Evolutionary conservation across 2,888 invertebrate species (phyloP), one percentile per base, ranked within the genome.

Genomic region (Callyntrura sp.): DNA sequence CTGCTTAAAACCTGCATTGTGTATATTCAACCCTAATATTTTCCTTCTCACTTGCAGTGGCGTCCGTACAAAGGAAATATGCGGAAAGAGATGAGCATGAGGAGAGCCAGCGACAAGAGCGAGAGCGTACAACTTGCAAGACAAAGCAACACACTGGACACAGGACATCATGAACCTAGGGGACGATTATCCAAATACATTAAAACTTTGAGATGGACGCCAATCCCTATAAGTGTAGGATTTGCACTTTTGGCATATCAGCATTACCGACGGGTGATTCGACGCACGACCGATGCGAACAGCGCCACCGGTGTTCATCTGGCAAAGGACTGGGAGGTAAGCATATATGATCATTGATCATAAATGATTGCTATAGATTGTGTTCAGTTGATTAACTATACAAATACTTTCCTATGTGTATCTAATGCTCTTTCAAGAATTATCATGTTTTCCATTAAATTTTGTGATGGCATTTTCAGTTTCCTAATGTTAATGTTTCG

Each of bases 251-350:
- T 94, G 17, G 93, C 93, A 3, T 92, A 93, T 79, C 92, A 93
- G 23, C 93, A 93, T 60, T 94, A 93, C 90, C 83, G 92, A 78
- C 88, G 93, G 9, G 93, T 93, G 2, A 51, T 93, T n/a, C 81
- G 92, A 43, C 90, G 93, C 17, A 85, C 86, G 12, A 65, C 68
- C 73, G 85, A 88, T 60, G 84, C 87, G 35, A 89, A 89, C 14
- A 73, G 12, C 28, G 57, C 43, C 55, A 9, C 65, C 45, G 35
- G 55, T 78, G 79, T 68, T 35, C 85, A 86, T 48, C 60, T 92
- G n/a, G 88, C 90, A 55, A 83, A 89, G 76, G 92, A 93, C 9
- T 94, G 94, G 94, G 93, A 94, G 93, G 93, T 94, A 91, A 91
- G 90, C 87, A 35, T 35, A 35, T 35, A 35, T 35, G 35, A n/a